These are phyloP conservation scores for Hermatobates lingyangjiaoensis DNA, from an alignment of 1,140 invertebrate genomes.

Conservation along the genomic window DNA sequence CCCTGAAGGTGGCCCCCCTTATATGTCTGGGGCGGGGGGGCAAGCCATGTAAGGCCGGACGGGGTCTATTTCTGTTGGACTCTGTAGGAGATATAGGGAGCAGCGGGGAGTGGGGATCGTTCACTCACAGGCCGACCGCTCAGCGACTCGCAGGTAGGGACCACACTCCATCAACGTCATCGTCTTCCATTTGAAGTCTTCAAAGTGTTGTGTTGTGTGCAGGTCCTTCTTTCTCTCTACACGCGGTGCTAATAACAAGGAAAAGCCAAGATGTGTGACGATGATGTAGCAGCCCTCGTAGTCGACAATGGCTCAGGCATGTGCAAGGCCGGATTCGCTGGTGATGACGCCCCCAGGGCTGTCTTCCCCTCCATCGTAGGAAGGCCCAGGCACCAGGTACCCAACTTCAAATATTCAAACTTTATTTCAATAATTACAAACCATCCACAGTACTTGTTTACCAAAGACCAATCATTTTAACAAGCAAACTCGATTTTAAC, in stretches of 20 bases:
- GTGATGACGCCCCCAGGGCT: slow-evolving; percentile 70
- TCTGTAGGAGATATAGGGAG: neutral
- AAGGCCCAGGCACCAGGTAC: slow-evolving; percentile 56
- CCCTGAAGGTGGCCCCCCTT: neutral
- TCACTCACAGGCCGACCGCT: slow-evolving; percentile 11
- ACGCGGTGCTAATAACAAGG: neutral
- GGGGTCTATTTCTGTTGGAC: neutral
- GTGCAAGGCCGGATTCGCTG: slow-evolving; percentile 82
- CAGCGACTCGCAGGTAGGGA: neutral
- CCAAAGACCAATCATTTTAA: neutral
- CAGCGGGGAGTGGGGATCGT: neutral
- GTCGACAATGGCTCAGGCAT: slow-evolving; percentile 80
- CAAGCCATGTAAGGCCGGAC: slow-evolving; percentile 1
- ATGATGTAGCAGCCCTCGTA: slow-evolving; percentile 69
- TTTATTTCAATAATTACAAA: too few species aligned
- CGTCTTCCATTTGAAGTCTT: neutral
- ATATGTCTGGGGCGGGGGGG: slow-evolving; percentile 1
- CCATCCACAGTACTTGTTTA: slow-evolving; percentile 66
- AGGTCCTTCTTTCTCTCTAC: neutral
- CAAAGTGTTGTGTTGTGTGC: neutral
- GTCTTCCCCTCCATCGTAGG: slow-evolving; percentile 77
- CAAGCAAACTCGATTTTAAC: too few species aligned
- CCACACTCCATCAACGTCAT: neutral
- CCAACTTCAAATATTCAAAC: neutral
- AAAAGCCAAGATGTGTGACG: slow-evolving; percentile 59